Evolutionary conservation across 1,140 invertebrate species (phyloP), one percentile per base, ranked within the genome.

Genomic region (Pseudomyrmex concolor): DNA sequence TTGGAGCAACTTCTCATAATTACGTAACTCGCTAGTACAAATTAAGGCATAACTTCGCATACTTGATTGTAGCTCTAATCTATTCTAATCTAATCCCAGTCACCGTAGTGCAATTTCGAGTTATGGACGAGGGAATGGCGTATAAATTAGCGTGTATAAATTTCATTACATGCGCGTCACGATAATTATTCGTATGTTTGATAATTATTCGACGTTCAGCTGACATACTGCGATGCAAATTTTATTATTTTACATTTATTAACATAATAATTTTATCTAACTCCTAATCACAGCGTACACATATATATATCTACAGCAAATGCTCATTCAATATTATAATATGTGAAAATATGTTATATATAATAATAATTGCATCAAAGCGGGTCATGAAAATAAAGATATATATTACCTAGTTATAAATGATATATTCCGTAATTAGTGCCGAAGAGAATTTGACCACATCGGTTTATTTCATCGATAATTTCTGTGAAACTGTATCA

Each of bases 71-170:
- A 81, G 22, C 78, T 72, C 63, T 81, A 84, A 84, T 77, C 50
- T 45, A 77, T 66, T 81, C 63, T 71, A 84, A 84, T 70, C 78
- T 81, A 84, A 84, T 84, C 62, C 55, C 71, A 71, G 68, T 66
- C 59, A 67, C 45, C 43, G 45, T 81, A 66, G 51, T n/a, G 60
- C 83, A 64, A 64, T 71, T 76, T 63, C 77, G 62, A 70, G 66
- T 80, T 80, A 48, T 57, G 43, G 66, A 80, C 50, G 45, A 13
- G 66, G 71, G 19, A 71, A 48, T 55, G 66, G 66, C 60, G 59
- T 84, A 64, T 54, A 68, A 84, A 82, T 62, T 70, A 62, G 67
- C 22, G 45, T 15, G n/a, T 82, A 51, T 62, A 74, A 84, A 63
- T 67, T 50, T 84, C 60, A 57, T 84, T 82, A 77, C 8, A 43